Conservation (phyloP, 2,113 vertebrate genomes). For the Ornithorhynchus anatinus region DNA sequence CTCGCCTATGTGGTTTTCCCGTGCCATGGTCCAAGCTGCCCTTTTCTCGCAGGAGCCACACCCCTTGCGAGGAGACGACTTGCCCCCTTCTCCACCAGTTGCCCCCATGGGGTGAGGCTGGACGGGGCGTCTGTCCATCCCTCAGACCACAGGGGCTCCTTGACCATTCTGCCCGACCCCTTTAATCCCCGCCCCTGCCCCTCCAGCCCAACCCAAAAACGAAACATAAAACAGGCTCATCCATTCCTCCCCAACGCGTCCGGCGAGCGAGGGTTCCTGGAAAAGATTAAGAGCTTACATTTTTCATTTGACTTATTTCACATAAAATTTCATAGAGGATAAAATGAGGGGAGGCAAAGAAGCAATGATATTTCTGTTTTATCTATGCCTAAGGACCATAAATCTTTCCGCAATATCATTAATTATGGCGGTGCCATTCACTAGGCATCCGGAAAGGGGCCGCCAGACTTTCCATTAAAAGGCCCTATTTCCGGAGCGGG, state of each 20-base stretch:
- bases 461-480: constrained; percentile 52
- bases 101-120: too few species aligned
- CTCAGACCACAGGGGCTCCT: not conserved
- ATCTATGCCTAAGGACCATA: constrained; percentile 67
- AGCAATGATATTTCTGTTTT: constrained; percentile 72
- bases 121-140: constrained; percentile 2
- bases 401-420: constrained; percentile 71
- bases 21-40: too few species aligned
- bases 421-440: constrained; percentile 63
- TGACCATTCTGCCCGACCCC: constrained; percentile 9
- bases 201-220: constrained; percentile 59
- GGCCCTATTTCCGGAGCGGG: constrained; percentile 42
- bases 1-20: too few species aligned
- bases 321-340: constrained; percentile 74
- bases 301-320: constrained; percentile 73
- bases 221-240: constrained; percentile 59
- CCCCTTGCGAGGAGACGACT: too few species aligned
- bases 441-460: constrained; percentile 54
- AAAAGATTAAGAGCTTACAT: constrained; percentile 74
- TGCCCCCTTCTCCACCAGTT: too few species aligned
- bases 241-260: constrained; percentile 66
- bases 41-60: too few species aligned
- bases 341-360: constrained; percentile 67
- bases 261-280: constrained; percentile 65
- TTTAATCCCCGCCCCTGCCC: constrained; percentile 39